Percentiles rank a stretch among this genome's conserved stretches.
phyloP scores from a whole-genome alignment of 2,888 invertebrate species.

The Cephalotes varians region DNA sequence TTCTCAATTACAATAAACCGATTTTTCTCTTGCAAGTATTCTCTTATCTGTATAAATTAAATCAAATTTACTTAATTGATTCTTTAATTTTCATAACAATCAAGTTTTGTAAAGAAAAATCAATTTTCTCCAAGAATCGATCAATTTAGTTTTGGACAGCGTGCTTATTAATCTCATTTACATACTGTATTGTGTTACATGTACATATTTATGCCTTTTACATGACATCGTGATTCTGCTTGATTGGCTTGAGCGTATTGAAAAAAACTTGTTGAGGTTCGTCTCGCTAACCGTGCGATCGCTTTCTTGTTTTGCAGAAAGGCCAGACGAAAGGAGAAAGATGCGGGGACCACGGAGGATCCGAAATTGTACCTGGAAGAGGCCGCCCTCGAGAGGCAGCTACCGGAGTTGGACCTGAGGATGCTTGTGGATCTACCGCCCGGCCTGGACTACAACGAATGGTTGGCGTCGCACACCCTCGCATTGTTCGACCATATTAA shows the following conservation, averaged over 20 bases:
- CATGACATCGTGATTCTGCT: slow-evolving; percentile 24
- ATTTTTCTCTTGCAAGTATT: not conserved
- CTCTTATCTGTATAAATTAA: not conserved
- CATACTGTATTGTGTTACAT: slow-evolving; percentile 20
- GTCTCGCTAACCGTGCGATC: slow-evolving; percentile 68
- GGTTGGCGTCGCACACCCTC: slow-evolving; percentile 99
- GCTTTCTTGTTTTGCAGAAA: slow-evolving; percentile 89
- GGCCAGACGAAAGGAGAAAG: slow-evolving; percentile 98
- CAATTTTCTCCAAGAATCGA: not conserved
- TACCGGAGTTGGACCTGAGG: slow-evolving; percentile 97
- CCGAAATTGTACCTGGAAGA: slow-evolving; percentile 98
- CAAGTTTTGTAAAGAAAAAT: not conserved
- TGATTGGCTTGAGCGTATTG: slow-evolving; percentile 37
- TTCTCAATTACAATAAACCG: not conserved
- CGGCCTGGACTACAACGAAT: slow-evolving; percentile 99
- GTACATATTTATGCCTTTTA: slow-evolving; percentile 26
- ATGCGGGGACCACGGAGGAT: slow-evolving; percentile 91
- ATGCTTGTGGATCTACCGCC: slow-evolving; percentile 97
- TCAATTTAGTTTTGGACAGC: slow-evolving; percentile 40
- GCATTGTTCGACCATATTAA: slow-evolving; percentile 99
- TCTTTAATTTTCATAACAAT: not conserved
- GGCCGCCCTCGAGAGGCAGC: slow-evolving; percentile 96
- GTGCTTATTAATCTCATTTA: slow-evolving; percentile 9
- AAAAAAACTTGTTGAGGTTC: not conserved
- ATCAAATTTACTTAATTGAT: not conserved